Evolutionary conservation across 2,797 vertebrate genomes (phyloP).

Genomic region (Macropodus opercularis): DNA sequence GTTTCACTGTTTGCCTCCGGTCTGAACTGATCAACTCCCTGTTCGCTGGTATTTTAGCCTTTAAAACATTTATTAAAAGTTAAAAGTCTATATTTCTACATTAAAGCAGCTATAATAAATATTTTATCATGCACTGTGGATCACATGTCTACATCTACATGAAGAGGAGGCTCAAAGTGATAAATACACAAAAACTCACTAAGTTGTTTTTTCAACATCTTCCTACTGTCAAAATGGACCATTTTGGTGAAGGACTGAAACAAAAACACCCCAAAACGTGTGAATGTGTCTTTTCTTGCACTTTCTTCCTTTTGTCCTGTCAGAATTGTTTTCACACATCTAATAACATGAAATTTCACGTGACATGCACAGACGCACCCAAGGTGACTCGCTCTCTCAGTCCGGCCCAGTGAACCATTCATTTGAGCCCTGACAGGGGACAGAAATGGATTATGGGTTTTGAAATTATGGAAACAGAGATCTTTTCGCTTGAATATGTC

Average conservation of each 20-base stretch:
- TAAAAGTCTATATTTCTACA: conserved; percentile 25
- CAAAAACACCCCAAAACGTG: too few species aligned
- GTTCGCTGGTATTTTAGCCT: conserved; percentile 26
- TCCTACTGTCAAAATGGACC: background rate
- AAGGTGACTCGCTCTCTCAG: conserved; percentile 54
- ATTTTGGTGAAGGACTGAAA: too few species aligned
- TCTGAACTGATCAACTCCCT: conserved; percentile 31
- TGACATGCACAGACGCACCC: conserved; percentile 42
- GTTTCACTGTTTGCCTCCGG: conserved; percentile 18
- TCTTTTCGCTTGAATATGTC: conserved; percentile 66
- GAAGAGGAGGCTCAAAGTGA: background rate
- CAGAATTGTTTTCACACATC: conserved; percentile 27
- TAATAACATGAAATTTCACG: conserved; percentile 26
- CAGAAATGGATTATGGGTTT: conserved; percentile 67
- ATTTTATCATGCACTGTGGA: background rate
- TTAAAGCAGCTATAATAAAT: background rate
- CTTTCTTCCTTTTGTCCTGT: conserved; percentile 5
- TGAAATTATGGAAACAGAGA: conserved; percentile 74
- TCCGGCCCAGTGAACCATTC: conserved; percentile 47
- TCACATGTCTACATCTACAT: background rate
- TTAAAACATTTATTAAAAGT: conserved; percentile 43
- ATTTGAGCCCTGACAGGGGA: conserved; percentile 47
- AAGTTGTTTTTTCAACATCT: conserved; percentile 2
- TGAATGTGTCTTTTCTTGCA: conserved; percentile 8
- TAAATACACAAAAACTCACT: background rate